Evolutionary conservation across 2,888 invertebrate genomes (phyloP), one percentile per base, ranked within the genome.

Genomic region (Seira sanloemensis): DNA sequence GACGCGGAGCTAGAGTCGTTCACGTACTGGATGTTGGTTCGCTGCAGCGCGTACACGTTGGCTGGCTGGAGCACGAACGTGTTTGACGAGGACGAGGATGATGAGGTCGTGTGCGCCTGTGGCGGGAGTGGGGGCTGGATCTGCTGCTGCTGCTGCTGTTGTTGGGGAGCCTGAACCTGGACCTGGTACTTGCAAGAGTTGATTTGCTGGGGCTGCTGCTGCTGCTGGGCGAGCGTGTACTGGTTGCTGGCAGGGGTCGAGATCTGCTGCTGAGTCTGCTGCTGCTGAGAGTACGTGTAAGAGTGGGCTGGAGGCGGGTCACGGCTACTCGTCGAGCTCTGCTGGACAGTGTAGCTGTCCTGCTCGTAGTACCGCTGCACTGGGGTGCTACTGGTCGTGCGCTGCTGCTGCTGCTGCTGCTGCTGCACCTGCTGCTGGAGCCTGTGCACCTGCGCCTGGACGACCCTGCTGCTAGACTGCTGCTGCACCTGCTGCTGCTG

Each of bases 321-420:
- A 37, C 37, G 37, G 37, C n/a, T n/a, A n/a, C n/a, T n/a, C n/a
- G n/a, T n/a, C n/a, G n/a, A n/a, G n/a, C n/a, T n/a, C n/a, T 37
- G 37, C 37, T 37, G 37, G 12, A 37, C 12, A 9, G 37, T 37
- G 37, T 37, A 37, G 37, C 12, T 37, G n/a, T n/a, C n/a, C n/a
- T n/a, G n/a, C n/a, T n/a, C n/a, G n/a, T n/a, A n/a, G n/a, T n/a
- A n/a, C n/a, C n/a, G n/a, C n/a, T n/a, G n/a, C n/a, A n/a, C n/a
- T n/a, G n/a, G n/a, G n/a, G n/a, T n/a, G 18, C 24, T 4, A n/a
- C 23, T 66, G 23, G 5, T 5, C 5, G 21, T 18, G 19, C 24
- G 71, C 21, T 76, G 76, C 50, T 76, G 76, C 0, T 23, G 24
- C 23, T 77, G 68, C 26, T 58, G 62, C 26, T 77, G 76, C 9